phyloP scores from a whole-genome alignment of 1,140 invertebrate genomes.

The Aphis craccivora region DNA sequence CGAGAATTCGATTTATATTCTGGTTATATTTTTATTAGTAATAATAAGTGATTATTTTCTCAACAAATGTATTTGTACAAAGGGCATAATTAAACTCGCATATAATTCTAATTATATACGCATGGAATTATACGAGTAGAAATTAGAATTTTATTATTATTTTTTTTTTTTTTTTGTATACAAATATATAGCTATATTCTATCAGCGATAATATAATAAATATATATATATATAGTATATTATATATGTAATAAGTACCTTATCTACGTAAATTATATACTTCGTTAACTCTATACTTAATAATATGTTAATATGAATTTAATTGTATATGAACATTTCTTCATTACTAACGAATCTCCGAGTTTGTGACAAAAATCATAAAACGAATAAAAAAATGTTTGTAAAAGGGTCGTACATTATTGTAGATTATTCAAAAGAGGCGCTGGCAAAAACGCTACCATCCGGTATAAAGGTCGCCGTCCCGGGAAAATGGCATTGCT shows the following conservation, averaged over 20 bases:
- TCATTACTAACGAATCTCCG: background rate
- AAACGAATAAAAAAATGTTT: constrained; percentile 8
- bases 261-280: background rate
- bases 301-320: background rate
- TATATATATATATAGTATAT: no score
- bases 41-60: background rate
- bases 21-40: background rate
- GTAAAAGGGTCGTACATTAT: constrained; percentile 1
- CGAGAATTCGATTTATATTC: background rate
- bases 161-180: background rate
- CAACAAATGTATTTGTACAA: background rate
- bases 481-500: background rate
- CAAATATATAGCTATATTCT: no score
- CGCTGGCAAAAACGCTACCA: background rate
- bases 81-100: background rate
- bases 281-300: background rate
- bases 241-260: no score
- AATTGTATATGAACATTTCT: background rate
- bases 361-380: background rate
- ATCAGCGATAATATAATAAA: background rate
- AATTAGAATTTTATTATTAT: background rate
- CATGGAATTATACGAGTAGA: background rate
- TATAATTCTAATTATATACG: background rate
- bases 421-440: background rate
- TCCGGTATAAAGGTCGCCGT: background rate